Base-by-base conservation (phyloP, 2,113 vertebrate species). In the Chunga burmeisteri region DNA sequence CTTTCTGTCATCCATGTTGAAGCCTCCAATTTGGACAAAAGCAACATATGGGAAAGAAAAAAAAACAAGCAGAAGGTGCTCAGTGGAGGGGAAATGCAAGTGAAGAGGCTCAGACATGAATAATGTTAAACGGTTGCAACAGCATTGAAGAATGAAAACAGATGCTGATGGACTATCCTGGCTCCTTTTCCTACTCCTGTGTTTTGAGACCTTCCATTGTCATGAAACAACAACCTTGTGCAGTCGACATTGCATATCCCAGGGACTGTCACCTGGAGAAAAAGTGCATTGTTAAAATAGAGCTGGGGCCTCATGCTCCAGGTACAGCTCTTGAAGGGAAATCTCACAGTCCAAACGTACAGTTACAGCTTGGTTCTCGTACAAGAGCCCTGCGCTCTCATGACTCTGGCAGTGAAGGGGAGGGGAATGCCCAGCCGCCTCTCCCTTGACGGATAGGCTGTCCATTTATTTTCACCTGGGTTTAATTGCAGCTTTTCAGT, bases 241-340 rank as follows among this genome's bases (percentile, higher is more conserved):
- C 36, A 67, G 25, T 71, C 2, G 1, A 49, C 92, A 46, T 46
- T 61, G 15, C 17, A 38, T 17, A 20, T 40, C 30, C 34, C 2
- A 6, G 13, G 27, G 53, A 38, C 17, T 49, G 36, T 26, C 62
- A 50, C 30, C 42, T 89, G 32, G 16, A 62, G 65, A 70, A 71
- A 66, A 72, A 49, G 13, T 10, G 9, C 11, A 36, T 16, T 1
- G 1, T 58, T 83, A 62, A 70, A 58, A 52, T 2, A 40, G 18
- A 61, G 46, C 5, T 13, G 3, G 5, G 21, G 9, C 16, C 38
- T 72, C 19, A 2, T 18, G 32, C 53, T 61, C 29, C n/a, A 86
- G 29, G 13, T 26, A 23, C 0, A 0, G 22, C 20, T 46, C 26
- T 26, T 0, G 2, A 36, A 67, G 22, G 20, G 30, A 63, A 49